Base-by-base conservation (phyloP, 2,888 invertebrate species). In the Panopea generosa region DNA sequence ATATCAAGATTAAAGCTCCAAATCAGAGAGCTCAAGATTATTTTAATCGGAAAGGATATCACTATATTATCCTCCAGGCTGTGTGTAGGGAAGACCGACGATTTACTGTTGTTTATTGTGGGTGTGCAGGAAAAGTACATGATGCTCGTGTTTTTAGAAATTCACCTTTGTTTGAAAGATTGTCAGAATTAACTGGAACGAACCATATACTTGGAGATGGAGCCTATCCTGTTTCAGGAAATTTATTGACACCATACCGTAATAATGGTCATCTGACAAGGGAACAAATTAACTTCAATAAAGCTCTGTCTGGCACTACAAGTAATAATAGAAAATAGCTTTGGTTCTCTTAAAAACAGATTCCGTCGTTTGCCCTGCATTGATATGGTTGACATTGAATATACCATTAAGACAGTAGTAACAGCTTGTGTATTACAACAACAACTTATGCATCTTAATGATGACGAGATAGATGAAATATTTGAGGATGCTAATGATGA, bases 231-330 rank as follows among this genome's bases (percentile, higher is more conserved):
- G 11, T 40, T 11, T 20, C 14, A 1, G 20, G 18, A n/a, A 40
- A 33, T 40, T 24, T 72, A 6, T 16, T 72, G 22, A 52, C 52
- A 18, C 71, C 71, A 24, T 72, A 27, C 52, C 27, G 65, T 7
- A 59, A 72, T 40, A 65, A 50, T 45, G 71, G 71, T 3, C 63
- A 72, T 45, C 52, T 72, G 2, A 52, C 40, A 6, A 49, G 60
- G n/a, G 43, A 65, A 9, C 68, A 69, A 45, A 27, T 22, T 24
- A 61, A 65, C 29, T 77, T 56, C 68, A 77, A 77, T 53, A 18
- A 65, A 11, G n/a, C 9, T 14, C 63, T 53, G 27, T 53, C 53
- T 22, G 24, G 29, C 20, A 62, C 33, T n/a, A n/a, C n/a, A n/a
- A n/a, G n/a, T n/a, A n/a, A n/a, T n/a, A n/a, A n/a, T n/a, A n/a